These are phyloP conservation scores for Drosophila kambysellisi DNA, from an alignment of 2,888 invertebrate genomes.

Conservation along the genomic window DNA sequence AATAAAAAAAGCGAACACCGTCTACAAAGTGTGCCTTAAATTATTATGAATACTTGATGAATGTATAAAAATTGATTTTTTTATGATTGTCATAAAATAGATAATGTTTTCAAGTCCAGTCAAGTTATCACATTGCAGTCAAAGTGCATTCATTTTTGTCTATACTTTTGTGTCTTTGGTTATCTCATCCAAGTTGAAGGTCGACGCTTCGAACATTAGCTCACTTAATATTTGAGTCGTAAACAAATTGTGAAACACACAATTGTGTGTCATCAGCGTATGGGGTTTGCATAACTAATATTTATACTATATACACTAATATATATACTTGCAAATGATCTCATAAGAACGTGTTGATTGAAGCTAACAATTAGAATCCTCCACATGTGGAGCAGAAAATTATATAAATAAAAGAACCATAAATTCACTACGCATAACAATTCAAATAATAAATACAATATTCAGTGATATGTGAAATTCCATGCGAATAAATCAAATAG, in stretches of 20 bases:
- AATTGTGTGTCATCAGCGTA: constrained; percentile 4
- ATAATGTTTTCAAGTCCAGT: neutral
- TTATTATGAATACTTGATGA: neutral
- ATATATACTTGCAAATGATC: constrained; percentile 23
- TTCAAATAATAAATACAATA: neutral
- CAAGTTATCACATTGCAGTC: constrained; percentile 13
- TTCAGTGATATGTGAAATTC: constrained; percentile 23
- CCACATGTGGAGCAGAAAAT: neutral
- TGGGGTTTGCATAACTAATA: constrained; percentile 7
- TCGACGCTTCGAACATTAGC: constrained; percentile 36
- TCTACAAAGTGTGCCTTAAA: neutral
- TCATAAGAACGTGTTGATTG: constrained; percentile 27
- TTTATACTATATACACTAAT: neutral
- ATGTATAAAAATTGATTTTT: neutral
- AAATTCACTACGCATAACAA: neutral
- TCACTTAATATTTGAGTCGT: constrained; percentile 28
- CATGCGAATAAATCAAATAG: constrained; percentile 1
- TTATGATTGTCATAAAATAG: neutral
- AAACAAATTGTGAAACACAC: constrained; percentile 25
- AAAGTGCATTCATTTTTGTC: neutral
- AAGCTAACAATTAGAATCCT: neutral
- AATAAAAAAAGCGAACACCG: neutral
- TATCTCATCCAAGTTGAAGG: constrained; percentile 42
- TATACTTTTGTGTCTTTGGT: constrained; percentile 3
- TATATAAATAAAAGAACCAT: neutral